Evolutionary conservation across 2,113 vertebrate species (phyloP).

Genomic region (Sebastes fasciatus): DNA sequence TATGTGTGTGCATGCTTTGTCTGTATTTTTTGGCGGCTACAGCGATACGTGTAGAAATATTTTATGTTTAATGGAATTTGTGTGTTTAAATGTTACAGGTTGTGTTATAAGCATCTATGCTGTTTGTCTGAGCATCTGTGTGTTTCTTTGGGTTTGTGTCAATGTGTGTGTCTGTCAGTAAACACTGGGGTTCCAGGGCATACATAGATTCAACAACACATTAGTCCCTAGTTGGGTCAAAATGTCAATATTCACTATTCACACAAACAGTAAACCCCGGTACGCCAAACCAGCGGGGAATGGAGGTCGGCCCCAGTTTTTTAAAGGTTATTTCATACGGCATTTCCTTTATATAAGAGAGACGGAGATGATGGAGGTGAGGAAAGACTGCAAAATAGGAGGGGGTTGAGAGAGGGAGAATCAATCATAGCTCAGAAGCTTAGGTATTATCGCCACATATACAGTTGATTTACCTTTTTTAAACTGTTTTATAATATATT

Average conservation of each 20-base stretch:
- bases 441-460: background rate
- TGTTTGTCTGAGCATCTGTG: background rate
- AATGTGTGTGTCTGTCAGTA: slow-evolving; percentile 8
- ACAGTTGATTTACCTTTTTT: background rate
- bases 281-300: slow-evolving; percentile 39
- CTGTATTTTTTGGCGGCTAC: background rate
- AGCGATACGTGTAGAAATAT: background rate
- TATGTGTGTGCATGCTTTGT: background rate
- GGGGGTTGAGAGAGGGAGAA: slow-evolving; percentile 16
- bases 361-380: slow-evolving; percentile 16
- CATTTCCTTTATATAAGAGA: slow-evolving; percentile 56
- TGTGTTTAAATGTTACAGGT: background rate
- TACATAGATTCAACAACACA: slow-evolving; percentile 59
- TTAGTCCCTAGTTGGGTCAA: slow-evolving; percentile 50
- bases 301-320: slow-evolving; percentile 40
- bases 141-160: background rate
- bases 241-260: slow-evolving; percentile 73
- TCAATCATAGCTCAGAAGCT: background rate
- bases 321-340: slow-evolving; percentile 62
- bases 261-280: slow-evolving; percentile 51
- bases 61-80: background rate
- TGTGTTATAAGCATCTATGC: background rate
- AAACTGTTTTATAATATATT: background rate
- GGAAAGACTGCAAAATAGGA: background rate
- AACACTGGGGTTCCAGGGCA: slow-evolving; percentile 46